Evolutionary conservation across 2,888 invertebrate genomes (phyloP).

Genomic region (Venusia cambrica): DNA sequence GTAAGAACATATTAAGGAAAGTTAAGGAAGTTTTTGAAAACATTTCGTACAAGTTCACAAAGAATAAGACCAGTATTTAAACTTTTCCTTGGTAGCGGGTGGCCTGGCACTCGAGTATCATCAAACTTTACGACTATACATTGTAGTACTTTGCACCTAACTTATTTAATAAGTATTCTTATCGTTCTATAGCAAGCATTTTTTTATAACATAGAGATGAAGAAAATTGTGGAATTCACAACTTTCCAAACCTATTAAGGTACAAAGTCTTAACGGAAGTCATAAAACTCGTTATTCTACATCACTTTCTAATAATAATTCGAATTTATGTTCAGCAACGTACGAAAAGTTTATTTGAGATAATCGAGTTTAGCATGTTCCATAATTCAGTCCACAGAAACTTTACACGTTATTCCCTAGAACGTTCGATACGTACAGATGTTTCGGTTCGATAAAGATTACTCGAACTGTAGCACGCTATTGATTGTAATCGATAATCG

Average conservation of each 20-base stretch:
- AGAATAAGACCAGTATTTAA: slow-evolving; percentile 28
- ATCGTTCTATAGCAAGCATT: slow-evolving; percentile 9
- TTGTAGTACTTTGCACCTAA: slow-evolving; percentile 10
- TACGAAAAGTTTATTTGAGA: slow-evolving; percentile 5
- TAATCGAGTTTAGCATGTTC: slow-evolving; percentile 9
- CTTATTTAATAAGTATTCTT: slow-evolving; percentile 2
- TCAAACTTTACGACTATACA: slow-evolving; percentile 7
- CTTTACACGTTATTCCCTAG: slow-evolving; percentile 6
- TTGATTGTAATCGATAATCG: no score
- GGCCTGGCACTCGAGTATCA: slow-evolving; percentile 19
- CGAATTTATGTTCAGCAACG: slow-evolving; percentile 9
- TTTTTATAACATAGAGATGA: slow-evolving; percentile 9
- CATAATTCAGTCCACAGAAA: slow-evolving; percentile 5
- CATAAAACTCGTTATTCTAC: slow-evolving; percentile 20
- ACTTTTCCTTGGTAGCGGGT: slow-evolving; percentile 30
- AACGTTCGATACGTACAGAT: slow-evolving; percentile 2
- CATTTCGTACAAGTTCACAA: slow-evolving; percentile 31
- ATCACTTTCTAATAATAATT: slow-evolving; percentile 13
- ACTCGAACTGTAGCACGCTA: no score
- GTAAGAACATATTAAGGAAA: no score
- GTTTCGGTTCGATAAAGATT: slow-evolving; percentile 2
- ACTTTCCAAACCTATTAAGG: slow-evolving; percentile 5
- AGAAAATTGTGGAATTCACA: slow-evolving; percentile 7
- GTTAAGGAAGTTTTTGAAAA: no score
- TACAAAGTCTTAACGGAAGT: slow-evolving; percentile 11